Evolutionary conservation across 1,140 invertebrate genomes (phyloP).

Genomic region (Ditylenchus dipsaci): DNA sequence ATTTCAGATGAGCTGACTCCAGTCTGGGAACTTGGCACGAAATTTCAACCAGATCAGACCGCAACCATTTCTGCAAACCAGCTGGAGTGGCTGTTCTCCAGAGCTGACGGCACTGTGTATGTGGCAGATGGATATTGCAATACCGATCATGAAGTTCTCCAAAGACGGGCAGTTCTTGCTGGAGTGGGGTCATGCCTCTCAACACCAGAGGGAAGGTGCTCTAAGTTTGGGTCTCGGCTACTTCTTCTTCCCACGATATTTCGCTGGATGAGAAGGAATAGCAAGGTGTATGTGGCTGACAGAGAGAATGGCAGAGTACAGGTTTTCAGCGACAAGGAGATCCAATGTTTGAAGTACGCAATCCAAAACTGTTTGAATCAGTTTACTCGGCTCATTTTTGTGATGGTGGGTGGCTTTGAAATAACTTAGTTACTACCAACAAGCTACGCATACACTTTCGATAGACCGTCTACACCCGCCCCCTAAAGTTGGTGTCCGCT

Average conservation of each 20-base stretch:
- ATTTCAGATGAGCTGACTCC: slow-evolving; percentile 8
- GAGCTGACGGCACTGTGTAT: slow-evolving; percentile 76
- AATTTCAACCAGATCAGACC: slow-evolving; percentile 73
- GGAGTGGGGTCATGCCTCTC: slow-evolving; percentile 37
- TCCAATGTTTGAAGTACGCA: slow-evolving; percentile 28
- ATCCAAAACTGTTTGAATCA: slow-evolving; percentile 29
- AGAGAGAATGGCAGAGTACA: slow-evolving; percentile 80
- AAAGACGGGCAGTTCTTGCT: slow-evolving; percentile 64
- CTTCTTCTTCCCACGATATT: slow-evolving; percentile 77
- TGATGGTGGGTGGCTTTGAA: slow-evolving; percentile 21
- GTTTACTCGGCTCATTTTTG: slow-evolving; percentile 46
- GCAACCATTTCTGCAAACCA: slow-evolving; percentile 83
- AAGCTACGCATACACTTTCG: background rate
- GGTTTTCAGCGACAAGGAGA: slow-evolving; percentile 65
- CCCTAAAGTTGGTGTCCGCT: no score
- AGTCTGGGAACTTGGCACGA: slow-evolving; percentile 62
- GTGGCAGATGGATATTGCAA: slow-evolving; percentile 90
- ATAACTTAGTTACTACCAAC: background rate
- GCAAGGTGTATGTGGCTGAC: slow-evolving; percentile 79
- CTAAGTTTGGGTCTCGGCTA: slow-evolving; percentile 60
- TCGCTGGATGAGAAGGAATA: slow-evolving; percentile 71
- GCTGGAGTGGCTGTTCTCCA: slow-evolving; percentile 78
- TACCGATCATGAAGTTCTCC: slow-evolving; percentile 78
- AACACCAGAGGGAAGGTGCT: slow-evolving; percentile 7
- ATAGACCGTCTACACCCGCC: no score